These are phyloP conservation scores for Chaenogobius annularis DNA, from an alignment of 2,113 vertebrate genomes.

Conservation along the genomic window DNA sequence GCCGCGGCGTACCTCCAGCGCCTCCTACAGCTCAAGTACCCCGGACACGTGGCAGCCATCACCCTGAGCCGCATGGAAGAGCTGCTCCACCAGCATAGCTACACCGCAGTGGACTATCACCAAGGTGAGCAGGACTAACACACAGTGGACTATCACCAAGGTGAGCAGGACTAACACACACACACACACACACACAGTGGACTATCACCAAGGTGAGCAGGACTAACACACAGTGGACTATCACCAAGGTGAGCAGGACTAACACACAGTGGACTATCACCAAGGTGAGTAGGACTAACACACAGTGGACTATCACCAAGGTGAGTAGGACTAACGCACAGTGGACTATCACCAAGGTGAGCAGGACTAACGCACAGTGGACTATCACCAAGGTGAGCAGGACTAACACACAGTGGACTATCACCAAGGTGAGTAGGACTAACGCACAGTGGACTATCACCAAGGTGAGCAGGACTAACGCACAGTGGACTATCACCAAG, in stretches of 20 bases:
- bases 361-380: too few relatives aligned
- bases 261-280: conserved; percentile 64
- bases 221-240: too few relatives aligned
- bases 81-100: conserved; percentile 93
- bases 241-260: conserved; percentile 81
- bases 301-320: neutral
- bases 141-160: conserved; percentile 73
- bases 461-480: too few relatives aligned
- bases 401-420: too few relatives aligned
- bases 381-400: too few relatives aligned
- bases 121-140: conserved; percentile 75
- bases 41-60: conserved; percentile 87
- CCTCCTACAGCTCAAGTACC: conserved; percentile 96
- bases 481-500: too few relatives aligned
- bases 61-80: conserved; percentile 96
- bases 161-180: conserved; percentile 67
- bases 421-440: too few relatives aligned
- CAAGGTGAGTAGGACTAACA: conserved; percentile 75
- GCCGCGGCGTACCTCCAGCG: conserved; percentile 90
- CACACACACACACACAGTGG: too few relatives aligned
- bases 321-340: too few relatives aligned
- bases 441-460: too few relatives aligned
- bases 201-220: too few relatives aligned
- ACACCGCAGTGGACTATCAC: conserved; percentile 86
- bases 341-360: too few relatives aligned